These are phyloP conservation scores for Antedon mediterranea DNA, from an alignment of 53 echinoderm and acorn worm genomes.

Conservation along the genomic window DNA sequence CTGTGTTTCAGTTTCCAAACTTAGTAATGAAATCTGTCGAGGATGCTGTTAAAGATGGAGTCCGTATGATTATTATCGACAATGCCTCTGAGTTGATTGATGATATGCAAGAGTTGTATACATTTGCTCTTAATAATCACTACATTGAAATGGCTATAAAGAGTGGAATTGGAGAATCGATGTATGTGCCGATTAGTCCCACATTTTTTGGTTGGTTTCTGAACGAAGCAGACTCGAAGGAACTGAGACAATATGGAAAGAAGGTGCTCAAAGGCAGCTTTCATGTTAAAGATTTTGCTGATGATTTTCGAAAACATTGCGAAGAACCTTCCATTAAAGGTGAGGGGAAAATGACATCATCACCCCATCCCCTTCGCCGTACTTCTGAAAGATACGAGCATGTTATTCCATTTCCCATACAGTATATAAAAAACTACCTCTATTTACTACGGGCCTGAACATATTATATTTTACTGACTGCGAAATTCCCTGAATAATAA, in stretches of 20 bases:
- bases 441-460: too few species aligned
- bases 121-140: slow-evolving; percentile 1
- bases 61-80: neutral
- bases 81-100: neutral
- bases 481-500: too few species aligned
- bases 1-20: slow-evolving; percentile 7
- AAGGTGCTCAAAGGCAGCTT: slow-evolving; percentile 18
- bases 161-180: neutral
- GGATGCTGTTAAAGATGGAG: neutral
- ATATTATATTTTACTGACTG: too few species aligned
- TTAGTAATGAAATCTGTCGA: neutral
- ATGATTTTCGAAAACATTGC: slow-evolving; percentile 38
- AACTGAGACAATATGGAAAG: slow-evolving; percentile 15
- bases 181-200: slow-evolving; percentile 19
- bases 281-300: slow-evolving; percentile 21
- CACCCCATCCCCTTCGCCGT: too few species aligned
- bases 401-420: too few species aligned
- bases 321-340: neutral
- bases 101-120: neutral
- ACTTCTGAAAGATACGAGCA: too few species aligned
- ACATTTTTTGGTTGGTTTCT: slow-evolving; percentile 77
- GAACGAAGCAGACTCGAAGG: slow-evolving; percentile 27
- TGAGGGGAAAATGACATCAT: too few species aligned
- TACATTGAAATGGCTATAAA: neutral
- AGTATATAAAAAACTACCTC: too few species aligned